Evolutionary conservation across 1,140 invertebrate genomes (phyloP), one percentile per base, ranked within the genome.

Genomic region (Geopemphigus sp.): DNA sequence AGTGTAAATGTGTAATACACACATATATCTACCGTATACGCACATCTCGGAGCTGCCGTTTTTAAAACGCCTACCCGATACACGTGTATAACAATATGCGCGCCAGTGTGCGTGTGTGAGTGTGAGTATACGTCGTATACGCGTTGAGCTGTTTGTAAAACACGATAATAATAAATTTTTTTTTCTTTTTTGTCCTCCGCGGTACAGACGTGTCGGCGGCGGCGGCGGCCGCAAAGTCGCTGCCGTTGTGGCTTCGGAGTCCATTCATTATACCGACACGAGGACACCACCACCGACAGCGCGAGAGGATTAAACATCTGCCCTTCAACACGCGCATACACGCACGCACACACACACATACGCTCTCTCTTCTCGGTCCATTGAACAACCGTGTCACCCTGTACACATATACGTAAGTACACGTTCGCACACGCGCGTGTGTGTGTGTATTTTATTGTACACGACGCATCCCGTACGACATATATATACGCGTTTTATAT

Each of bases 301-400:
- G 68, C 45, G 74, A 78, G 74, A 78, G 74, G 57, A 78, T 78
- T 78, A 61, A 78, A 78, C 74, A 78, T 78, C 74, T 78, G 74
- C 74, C 74, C 74, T 78, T 63, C 73, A 19, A 78, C 73, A n/a
- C 53, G 29, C 19, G 54, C 70, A 54, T 22, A 29, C 47, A 53
- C 68, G 15, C 14, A 70, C 50, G 53, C 22, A 6, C 15, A 5
- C 26, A 32, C 64, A 15, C 56, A 10, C 39, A 10, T 39, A 29
- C 24, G 57, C 19, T 45, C 47, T 24, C 39, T 4, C 10, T 50
- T 15, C 74, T 50, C 39, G 74, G 74, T 63, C 57, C 74, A 61
- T 61, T 29, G 74, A 78, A 78, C 74, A 78, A 26, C 74, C 39
- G 39, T 78, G 74, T 59, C 74, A 63, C 57, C 57, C 74, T 76